Percentiles rank a stretch among this genome's conserved stretches.
Evolutionary conservation across 2,888 invertebrate genomes (phyloP).

Genomic region (Cataglyphis albicans): DNA sequence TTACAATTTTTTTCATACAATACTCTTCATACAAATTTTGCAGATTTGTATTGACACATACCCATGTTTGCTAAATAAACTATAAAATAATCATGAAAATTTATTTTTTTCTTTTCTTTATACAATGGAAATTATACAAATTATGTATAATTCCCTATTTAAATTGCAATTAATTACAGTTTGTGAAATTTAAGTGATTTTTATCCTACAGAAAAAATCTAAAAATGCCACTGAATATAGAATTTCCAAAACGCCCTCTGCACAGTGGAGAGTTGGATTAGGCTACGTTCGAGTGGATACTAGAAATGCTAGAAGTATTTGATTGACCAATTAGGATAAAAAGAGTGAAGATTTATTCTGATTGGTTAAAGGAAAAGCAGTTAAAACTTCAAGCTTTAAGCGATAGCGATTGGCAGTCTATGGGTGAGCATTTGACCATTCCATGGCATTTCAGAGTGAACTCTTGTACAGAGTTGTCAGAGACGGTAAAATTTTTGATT

Average conservation of each 20-base stretch:
- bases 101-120: neutral
- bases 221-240: neutral
- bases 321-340: too few relatives aligned
- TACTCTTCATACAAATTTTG: neutral
- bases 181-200: neutral
- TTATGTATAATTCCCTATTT: conserved; percentile 1
- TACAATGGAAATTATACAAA: conserved; percentile 39
- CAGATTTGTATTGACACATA: neutral
- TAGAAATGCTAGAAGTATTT: too few relatives aligned
- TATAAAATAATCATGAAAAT: neutral
- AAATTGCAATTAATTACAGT: conserved; percentile 2
- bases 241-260: neutral
- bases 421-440: too few relatives aligned
- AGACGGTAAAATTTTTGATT: neutral
- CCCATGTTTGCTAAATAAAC: conserved; percentile 21
- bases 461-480: neutral
- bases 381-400: too few relatives aligned
- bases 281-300: too few relatives aligned
- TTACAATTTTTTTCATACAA: neutral
- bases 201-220: neutral
- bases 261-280: neutral
- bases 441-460: neutral
- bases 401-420: too few relatives aligned
- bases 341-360: too few relatives aligned
- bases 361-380: too few relatives aligned